Evolutionary conservation across 2,113 vertebrate species (phyloP).

Genomic region (Uria lomvia): DNA sequence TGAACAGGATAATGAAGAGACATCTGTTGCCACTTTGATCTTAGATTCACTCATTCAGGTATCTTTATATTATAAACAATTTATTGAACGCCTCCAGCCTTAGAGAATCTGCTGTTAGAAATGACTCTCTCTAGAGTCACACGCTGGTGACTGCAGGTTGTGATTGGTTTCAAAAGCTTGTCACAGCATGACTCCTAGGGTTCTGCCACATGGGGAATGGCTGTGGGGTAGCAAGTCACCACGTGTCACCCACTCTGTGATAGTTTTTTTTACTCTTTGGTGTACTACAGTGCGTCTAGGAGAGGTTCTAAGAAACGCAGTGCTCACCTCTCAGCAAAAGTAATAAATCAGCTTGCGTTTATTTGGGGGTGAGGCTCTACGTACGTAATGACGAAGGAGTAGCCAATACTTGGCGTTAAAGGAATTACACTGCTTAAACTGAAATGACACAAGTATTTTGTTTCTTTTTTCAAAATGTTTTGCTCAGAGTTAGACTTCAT

Average conservation of each 20-base stretch:
- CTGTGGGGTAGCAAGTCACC: background rate
- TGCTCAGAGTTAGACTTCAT: background rate
- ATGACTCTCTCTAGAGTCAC: background rate
- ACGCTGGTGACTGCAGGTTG: background rate
- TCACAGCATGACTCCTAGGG: background rate
- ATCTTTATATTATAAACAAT: background rate
- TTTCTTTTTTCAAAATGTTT: background rate
- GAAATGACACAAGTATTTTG: background rate
- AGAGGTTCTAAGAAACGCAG: background rate
- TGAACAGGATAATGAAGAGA: constrained; percentile 98
- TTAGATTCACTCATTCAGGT: constrained; percentile 94
- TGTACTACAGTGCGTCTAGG: background rate
- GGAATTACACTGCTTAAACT: background rate
- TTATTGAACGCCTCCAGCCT: background rate
- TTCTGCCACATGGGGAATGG: background rate
- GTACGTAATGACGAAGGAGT: rapidly evolving
- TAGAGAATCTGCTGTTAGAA: background rate
- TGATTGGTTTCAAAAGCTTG: rapidly evolving
- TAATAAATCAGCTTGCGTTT: rapidly evolving
- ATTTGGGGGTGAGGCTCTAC: background rate
- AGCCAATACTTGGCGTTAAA: background rate
- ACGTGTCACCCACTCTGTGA: background rate
- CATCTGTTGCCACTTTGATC: constrained; percentile 93
- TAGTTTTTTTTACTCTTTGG: background rate
- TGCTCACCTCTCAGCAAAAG: background rate